Evolutionary conservation across 2,888 invertebrate species (phyloP), one percentile per base, ranked within the genome.

Genomic region (Eupeodes latifasciatus): DNA sequence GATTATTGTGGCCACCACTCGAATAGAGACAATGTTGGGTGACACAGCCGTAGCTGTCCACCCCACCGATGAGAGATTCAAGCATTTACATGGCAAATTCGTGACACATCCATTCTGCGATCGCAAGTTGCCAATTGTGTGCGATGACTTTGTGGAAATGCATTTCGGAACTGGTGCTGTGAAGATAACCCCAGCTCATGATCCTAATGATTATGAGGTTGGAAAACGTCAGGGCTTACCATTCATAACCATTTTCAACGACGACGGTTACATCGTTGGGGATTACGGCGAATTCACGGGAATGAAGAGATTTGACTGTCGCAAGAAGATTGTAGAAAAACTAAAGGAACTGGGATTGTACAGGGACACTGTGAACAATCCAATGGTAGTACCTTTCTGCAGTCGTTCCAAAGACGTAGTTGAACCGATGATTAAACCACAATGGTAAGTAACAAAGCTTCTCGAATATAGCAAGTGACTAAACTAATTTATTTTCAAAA

Each of bases 31-130:
- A 0, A 99, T 99, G 98, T 94, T 99, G 12, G 98, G 99, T 1
- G 99, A 99, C 93, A 97, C 98, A 0, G 99, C 98, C 0, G 96
- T 99, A 1, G 99, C 99, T n/a, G 99, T 99, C 0, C 97, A 99
- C 94, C 99, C 99, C 0, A 95, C 97, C 2, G 99, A 99, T 92
- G 93, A 94, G 5, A 95, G 99, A 91, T 99, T 99, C 92, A 95
- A 95, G 81, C 96, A 96, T 91, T 94, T 98, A 69, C 95, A 98
- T 89, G 98, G 98, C 59, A 97, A 97, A 94, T 95, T 94, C 90
- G 96, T 98, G 2, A 94, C 95, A 59, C 99, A 99, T 95, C 99
- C 99, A 0, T 98, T 99, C 93, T 95, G 96, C 83, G 94, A 96
- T 76, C 95, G 98, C 79, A 95, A 95, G 87, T 94, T 99, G 90